Evolutionary conservation across 2,888 invertebrate genomes (phyloP).

Genomic region (Tetranychus piercei): DNA sequence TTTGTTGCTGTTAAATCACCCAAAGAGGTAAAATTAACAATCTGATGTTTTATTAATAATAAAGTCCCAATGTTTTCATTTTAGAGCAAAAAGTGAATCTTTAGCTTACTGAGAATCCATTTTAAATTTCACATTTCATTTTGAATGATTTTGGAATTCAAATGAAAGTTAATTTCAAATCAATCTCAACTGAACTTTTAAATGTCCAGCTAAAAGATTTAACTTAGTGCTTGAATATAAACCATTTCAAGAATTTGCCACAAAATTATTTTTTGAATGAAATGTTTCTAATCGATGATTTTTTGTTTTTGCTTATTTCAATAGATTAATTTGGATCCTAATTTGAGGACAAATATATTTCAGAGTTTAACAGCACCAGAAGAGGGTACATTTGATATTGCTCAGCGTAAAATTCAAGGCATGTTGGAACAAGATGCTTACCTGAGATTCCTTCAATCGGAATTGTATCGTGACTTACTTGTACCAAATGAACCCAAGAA

Average conservation of each 20-base stretch:
- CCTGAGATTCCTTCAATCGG: conserved; percentile 39
- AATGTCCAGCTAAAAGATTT: too few species aligned
- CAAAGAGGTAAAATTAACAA: conserved; percentile 34
- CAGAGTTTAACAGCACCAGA: conserved; percentile 34
- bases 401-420: conserved; percentile 39
- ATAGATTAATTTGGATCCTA: conserved; percentile 40
- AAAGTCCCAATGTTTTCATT: conserved; percentile 5
- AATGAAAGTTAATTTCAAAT: too few species aligned
- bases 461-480: conserved; percentile 35
- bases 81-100: too few species aligned
- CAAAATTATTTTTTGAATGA: too few species aligned
- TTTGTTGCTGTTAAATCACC: conserved; percentile 39
- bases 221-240: too few species aligned
- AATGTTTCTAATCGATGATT: conserved; percentile 3
- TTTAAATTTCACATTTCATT: too few species aligned
- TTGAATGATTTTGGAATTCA: too few species aligned
- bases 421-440: conserved; percentile 41
- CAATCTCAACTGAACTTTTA: too few species aligned
- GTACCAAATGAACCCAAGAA: background rate
- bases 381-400: conserved; percentile 37
- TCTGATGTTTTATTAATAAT: background rate
- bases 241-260: background rate
- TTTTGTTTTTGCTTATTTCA: conserved; percentile 9
- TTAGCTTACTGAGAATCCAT: too few species aligned
- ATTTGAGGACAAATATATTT: conserved; percentile 34